A percentile compares a stretch with the other conserved stretches of the same genome.
phyloP scores from a whole-genome alignment of 1,140 invertebrate genomes.

The Diachasmimorpha longicaudata region DNA sequence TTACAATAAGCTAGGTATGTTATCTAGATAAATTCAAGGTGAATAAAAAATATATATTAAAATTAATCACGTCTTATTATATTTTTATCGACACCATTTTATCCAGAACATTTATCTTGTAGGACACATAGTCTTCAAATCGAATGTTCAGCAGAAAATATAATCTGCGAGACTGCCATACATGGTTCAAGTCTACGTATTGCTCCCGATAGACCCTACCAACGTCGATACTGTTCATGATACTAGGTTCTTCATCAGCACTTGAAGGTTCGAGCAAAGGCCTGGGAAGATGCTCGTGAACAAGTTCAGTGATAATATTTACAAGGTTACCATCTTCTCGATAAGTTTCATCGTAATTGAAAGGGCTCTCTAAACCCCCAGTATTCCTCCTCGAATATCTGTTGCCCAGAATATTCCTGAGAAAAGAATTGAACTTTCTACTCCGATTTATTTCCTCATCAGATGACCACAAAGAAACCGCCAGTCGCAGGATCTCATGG shows the following conservation, averaged over 20 bases:
- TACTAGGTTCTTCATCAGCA: not conserved
- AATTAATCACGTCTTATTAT: not conserved
- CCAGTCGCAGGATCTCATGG: not conserved
- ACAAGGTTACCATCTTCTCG: constrained; percentile 45
- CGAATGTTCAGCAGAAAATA: not conserved
- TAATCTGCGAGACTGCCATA: too few species aligned
- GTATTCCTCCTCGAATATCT: not conserved
- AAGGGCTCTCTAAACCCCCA: constrained; percentile 38
- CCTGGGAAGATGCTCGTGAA: not conserved
- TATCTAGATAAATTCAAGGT: not conserved
- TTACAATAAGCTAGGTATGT: not conserved
- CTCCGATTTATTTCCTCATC: not conserved
- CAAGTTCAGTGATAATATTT: constrained; percentile 32
- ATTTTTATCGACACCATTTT: not conserved
- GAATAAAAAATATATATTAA: not conserved
- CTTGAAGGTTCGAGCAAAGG: not conserved
- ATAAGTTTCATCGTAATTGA: constrained; percentile 38
- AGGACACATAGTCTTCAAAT: not conserved
- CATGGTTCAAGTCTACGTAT: not conserved
- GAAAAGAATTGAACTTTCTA: not conserved
- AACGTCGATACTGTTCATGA: not conserved
- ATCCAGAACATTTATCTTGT: too few species aligned
- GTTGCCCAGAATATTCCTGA: not conserved
- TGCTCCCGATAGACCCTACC: not conserved
- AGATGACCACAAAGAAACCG: not conserved